Percentiles rank a stretch among this genome's conserved stretches.
Conservation (phyloP, 2,113 vertebrate genomes). For the Oryzias javanicus region DNA sequence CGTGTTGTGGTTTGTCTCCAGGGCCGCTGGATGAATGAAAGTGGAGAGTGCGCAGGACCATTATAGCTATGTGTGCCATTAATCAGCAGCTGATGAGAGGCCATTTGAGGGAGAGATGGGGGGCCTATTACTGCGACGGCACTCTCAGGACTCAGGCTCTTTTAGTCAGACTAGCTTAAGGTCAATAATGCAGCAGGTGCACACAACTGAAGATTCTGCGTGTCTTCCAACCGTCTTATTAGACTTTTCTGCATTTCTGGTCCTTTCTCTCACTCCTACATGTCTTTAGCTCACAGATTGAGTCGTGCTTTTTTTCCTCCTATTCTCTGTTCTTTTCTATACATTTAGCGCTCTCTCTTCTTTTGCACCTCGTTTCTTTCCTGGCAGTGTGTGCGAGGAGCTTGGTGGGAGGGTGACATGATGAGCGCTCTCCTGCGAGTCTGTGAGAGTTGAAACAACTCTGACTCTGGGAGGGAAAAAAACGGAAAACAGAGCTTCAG, state of each 20-base stretch:
- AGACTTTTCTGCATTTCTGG: constrained; percentile 17
- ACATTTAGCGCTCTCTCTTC: constrained; percentile 40
- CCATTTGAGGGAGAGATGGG: constrained; percentile 57
- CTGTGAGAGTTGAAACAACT: constrained; percentile 34
- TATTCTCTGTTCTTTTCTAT: constrained; percentile 49
- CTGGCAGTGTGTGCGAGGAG: constrained; percentile 44
- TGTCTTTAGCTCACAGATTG: constrained; percentile 40
- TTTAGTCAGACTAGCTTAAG: constrained; percentile 39
- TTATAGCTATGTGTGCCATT: constrained; percentile 62
- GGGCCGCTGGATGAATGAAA: constrained; percentile 57
- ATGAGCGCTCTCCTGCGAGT: constrained; percentile 49
- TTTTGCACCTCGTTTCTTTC: constrained; percentile 40
- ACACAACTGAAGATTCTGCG: constrained; percentile 17
- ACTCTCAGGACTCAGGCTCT: constrained; percentile 55
- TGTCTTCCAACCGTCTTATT: constrained; percentile 21
- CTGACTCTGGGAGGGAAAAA: constrained; percentile 25
- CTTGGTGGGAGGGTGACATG: constrained; percentile 57
- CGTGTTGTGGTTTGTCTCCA: constrained; percentile 56
- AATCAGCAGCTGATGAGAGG: constrained; percentile 71
- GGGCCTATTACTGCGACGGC: constrained; percentile 49
- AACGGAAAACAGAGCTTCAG: constrained; percentile 17
- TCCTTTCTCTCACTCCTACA: constrained; percentile 23
- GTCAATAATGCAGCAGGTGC: constrained; percentile 50
- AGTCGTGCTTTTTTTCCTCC: constrained; percentile 47
- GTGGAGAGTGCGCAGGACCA: constrained; percentile 50